Percentiles rank a stretch among this genome's conserved stretches.
These are phyloP conservation scores for Passer montanus DNA, from an alignment of 2,113 vertebrate species.

Conservation along the genomic window DNA sequence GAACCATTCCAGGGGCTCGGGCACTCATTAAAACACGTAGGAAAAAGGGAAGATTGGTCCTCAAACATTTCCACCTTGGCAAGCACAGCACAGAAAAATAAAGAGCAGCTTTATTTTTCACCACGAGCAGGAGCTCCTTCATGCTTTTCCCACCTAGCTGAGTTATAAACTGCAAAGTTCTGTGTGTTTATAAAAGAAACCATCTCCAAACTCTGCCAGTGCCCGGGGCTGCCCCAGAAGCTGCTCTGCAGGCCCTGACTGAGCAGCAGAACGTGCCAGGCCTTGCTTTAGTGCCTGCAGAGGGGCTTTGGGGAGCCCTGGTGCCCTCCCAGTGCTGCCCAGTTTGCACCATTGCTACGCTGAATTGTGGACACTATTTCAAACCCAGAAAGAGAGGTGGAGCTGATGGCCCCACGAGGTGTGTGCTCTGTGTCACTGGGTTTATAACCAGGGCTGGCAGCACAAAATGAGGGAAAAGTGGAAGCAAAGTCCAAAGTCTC, in stretches of 20 bases:
- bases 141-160: neutral
- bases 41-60: neutral
- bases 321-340: neutral
- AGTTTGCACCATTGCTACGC: neutral
- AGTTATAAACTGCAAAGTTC: neutral
- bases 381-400: neutral
- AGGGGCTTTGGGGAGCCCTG: neutral
- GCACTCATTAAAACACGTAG: neutral
- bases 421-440: neutral
- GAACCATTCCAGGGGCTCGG: neutral
- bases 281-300: neutral
- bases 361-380: neutral
- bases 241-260: neutral
- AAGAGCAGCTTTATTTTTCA: neutral
- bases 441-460: neutral
- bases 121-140: neutral
- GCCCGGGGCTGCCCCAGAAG: neutral
- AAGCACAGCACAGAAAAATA: neutral
- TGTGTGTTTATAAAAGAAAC: neutral
- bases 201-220: neutral
- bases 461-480: neutral
- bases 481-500: neutral
- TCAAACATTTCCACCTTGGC: neutral
- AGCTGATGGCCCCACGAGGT: neutral
- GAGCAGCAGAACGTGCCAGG: neutral